Evolutionary conservation across 2,113 vertebrate species (phyloP).

Genomic region (Rhea pennata): DNA sequence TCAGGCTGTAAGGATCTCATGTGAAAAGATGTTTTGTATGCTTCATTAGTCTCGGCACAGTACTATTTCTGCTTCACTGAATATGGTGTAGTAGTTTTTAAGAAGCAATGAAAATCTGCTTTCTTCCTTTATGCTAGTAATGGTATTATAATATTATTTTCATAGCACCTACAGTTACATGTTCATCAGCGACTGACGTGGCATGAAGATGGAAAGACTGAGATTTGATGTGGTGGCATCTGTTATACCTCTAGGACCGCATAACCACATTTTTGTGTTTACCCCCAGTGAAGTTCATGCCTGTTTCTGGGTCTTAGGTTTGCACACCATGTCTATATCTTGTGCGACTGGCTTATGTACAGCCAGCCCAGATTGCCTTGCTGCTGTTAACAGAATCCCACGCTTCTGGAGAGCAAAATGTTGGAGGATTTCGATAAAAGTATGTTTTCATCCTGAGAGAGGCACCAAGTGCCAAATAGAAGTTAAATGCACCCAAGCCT

Average conservation of each 20-base stretch:
- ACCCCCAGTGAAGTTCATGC: background rate
- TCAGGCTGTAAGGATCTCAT: background rate
- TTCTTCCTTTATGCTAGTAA: background rate
- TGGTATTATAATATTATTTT: background rate
- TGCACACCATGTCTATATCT: rapidly evolving
- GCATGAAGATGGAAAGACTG: background rate
- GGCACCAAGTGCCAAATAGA: rapidly evolving
- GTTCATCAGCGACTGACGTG: background rate
- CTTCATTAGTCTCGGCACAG: background rate
- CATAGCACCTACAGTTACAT: background rate
- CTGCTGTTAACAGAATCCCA: background rate
- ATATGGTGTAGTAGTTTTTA: background rate
- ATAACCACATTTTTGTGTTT: background rate
- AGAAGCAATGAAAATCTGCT: background rate
- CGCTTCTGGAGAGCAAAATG: rapidly evolving
- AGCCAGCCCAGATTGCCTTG: background rate
- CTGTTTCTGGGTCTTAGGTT: background rate
- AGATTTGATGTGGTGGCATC: background rate
- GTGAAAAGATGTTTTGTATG: background rate
- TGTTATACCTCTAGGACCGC: background rate
- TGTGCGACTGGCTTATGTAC: background rate
- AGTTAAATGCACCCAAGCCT: no score
- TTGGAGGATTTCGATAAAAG: background rate
- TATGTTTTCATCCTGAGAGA: background rate
- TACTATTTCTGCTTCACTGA: background rate